Evolutionary conservation across 2,113 vertebrate species (phyloP).

Genomic region (Alethe castanea): DNA sequence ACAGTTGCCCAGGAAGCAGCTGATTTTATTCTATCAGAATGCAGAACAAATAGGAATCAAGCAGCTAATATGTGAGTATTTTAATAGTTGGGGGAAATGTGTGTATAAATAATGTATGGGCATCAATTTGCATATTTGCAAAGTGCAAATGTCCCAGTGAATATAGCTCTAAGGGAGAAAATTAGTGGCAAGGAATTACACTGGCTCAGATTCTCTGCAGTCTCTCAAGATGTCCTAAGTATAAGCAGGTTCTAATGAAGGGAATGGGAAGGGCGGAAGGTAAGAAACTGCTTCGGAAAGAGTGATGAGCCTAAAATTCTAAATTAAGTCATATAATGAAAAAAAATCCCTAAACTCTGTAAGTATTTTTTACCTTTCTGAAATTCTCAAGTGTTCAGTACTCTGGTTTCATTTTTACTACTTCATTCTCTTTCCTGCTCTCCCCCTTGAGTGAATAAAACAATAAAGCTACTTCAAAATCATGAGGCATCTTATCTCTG

Average conservation of each 20-base stretch:
- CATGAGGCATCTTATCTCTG: constrained; percentile 31
- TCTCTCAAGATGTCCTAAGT: neutral
- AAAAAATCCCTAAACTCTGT: neutral
- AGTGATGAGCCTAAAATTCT: neutral
- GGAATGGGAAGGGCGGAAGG: neutral
- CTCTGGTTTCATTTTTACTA: constrained; percentile 8
- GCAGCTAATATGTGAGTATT: neutral
- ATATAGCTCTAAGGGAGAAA: neutral
- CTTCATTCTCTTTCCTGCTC: neutral
- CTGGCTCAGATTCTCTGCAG: neutral
- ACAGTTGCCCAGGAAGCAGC: neutral
- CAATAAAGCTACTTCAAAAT: constrained; percentile 27
- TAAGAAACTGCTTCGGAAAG: neutral
- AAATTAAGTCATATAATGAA: neutral
- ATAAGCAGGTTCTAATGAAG: neutral
- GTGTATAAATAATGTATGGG: constrained; percentile 16
- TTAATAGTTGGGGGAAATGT: neutral
- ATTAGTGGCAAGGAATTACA: neutral
- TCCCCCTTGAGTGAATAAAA: constrained; percentile 2
- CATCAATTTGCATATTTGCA: neutral
- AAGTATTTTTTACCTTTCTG: neutral
- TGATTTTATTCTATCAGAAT: neutral
- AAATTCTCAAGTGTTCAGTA: neutral
- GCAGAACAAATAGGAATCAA: neutral
- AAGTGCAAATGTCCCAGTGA: neutral